Conservation (phyloP, 2,888 invertebrate species). For the Herminia tarsipennalis region DNA sequence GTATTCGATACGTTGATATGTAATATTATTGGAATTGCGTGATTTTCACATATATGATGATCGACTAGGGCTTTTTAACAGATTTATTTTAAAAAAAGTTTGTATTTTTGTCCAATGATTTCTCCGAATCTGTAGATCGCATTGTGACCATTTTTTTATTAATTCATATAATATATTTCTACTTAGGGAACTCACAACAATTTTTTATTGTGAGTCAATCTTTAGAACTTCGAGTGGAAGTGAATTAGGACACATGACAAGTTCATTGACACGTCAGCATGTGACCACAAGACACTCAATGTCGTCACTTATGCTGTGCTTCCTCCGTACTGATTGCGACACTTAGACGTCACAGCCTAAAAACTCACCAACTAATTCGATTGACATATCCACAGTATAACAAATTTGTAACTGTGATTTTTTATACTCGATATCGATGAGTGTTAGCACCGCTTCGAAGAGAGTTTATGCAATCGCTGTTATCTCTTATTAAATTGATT, state of each 20-base stretch:
- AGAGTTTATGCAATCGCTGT: slow-evolving; percentile 53
- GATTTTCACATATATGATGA: too few relatives aligned
- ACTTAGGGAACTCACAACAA: not conserved
- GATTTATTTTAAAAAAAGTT: too few relatives aligned
- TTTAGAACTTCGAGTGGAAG: slow-evolving; percentile 54
- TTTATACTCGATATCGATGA: slow-evolving; percentile 20
- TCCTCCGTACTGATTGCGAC: slow-evolving; percentile 40
- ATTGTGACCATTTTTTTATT: not conserved
- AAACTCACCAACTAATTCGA: slow-evolving; percentile 4
- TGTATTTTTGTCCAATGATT: too few relatives aligned
- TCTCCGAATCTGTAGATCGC: too few relatives aligned
- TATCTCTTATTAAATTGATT: slow-evolving; percentile 55
- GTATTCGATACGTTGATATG: too few relatives aligned
- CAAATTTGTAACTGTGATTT: slow-evolving; percentile 2
- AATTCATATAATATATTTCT: not conserved
- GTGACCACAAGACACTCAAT: slow-evolving; percentile 63
- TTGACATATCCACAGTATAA: slow-evolving; percentile 5
- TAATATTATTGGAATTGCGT: too few relatives aligned
- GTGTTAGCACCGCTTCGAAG: slow-evolving; percentile 26
- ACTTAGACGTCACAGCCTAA: slow-evolving; percentile 31
- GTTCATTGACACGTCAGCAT: slow-evolving; percentile 72
- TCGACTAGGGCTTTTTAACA: too few relatives aligned
- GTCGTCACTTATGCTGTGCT: slow-evolving; percentile 55
- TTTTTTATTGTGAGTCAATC: slow-evolving; percentile 35
- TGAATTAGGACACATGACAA: slow-evolving; percentile 61